phyloP scores from a whole-genome alignment of 2,888 invertebrate species.

The Hydriomena furcata region DNA sequence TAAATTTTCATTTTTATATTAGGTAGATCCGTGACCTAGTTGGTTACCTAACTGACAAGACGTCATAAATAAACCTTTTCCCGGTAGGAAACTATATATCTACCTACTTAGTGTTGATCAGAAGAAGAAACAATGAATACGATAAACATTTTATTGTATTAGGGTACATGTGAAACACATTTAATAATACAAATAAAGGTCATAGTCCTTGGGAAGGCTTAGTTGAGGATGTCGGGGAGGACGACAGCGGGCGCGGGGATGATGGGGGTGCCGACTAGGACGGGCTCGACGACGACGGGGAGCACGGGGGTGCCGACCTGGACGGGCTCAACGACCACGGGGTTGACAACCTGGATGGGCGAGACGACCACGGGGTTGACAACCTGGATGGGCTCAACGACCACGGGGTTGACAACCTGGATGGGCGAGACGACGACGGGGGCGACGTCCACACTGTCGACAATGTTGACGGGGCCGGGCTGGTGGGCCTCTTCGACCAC shows the following conservation, averaged over 20 bases:
- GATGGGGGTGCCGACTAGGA: slow-evolving; percentile 32
- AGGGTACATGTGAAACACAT: too few relatives aligned
- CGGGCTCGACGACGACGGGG: slow-evolving; percentile 29
- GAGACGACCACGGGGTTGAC: slow-evolving; percentile 31
- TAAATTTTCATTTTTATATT: too few relatives aligned
- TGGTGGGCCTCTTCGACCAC: too few relatives aligned
- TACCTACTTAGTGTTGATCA: too few relatives aligned
- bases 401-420: slow-evolving; percentile 27
- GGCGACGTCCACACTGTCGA: slow-evolving; percentile 18
- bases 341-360: too few relatives aligned
- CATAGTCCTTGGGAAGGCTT: not conserved
- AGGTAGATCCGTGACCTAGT: too few relatives aligned
- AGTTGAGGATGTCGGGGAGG: slow-evolving; percentile 23
- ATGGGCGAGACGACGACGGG: slow-evolving; percentile 18
- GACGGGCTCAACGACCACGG: slow-evolving; percentile 40
- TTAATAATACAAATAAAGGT: not conserved
- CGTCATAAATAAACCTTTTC: too few relatives aligned
- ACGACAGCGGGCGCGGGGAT: not conserved
- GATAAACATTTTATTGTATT: not conserved
- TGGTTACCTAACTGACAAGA: too few relatives aligned
- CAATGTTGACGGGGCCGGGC: slow-evolving; percentile 1
- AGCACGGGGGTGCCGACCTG: slow-evolving; percentile 43
- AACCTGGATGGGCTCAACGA: slow-evolving; percentile 10
- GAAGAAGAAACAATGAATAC: not conserved
- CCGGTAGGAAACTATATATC: too few relatives aligned